These are phyloP conservation scores for Patella pellucida DNA, from an alignment of 2,888 invertebrate genomes.

Conservation along the genomic window DNA sequence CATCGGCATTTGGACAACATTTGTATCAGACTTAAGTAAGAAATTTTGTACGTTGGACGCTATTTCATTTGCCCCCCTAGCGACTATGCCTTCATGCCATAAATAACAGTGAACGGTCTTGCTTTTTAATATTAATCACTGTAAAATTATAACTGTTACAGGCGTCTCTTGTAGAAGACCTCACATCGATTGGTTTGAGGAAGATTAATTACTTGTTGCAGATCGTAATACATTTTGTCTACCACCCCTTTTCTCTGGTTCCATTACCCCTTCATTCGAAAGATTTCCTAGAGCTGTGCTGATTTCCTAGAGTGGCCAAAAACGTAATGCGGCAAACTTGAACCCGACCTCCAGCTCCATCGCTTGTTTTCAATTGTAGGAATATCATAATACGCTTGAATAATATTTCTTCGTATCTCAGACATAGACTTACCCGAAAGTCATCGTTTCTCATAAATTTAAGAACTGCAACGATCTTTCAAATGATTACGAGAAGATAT, in stretches of 20 bases:
- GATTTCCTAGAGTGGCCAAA: not conserved
- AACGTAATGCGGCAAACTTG: not conserved
- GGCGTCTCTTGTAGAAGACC: not conserved
- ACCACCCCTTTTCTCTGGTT: not conserved
- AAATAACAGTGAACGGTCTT: not conserved
- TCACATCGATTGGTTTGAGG: not conserved
- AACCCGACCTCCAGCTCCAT: not conserved
- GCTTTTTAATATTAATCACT: not conserved
- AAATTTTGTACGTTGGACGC: not conserved
- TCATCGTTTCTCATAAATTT: not conserved
- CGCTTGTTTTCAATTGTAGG: too few relatives aligned
- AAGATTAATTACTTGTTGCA: not conserved
- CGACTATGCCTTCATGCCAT: not conserved
- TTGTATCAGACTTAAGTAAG: not conserved
- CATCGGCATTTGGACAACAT: slow-evolving; percentile 9
- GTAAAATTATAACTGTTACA: slow-evolving; percentile 2
- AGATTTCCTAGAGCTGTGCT: not conserved
- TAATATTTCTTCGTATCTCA: too few relatives aligned
- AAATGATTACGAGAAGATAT: not conserved
- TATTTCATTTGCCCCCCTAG: slow-evolving; percentile 6
- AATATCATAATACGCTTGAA: too few relatives aligned
- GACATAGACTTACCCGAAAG: not conserved
- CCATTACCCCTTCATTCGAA: not conserved
- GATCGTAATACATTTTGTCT: not conserved
- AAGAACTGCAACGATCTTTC: not conserved